Evolutionary conservation across 2,113 vertebrate species (phyloP).

Genomic region (Cryptomyrus ogoouensis): DNA sequence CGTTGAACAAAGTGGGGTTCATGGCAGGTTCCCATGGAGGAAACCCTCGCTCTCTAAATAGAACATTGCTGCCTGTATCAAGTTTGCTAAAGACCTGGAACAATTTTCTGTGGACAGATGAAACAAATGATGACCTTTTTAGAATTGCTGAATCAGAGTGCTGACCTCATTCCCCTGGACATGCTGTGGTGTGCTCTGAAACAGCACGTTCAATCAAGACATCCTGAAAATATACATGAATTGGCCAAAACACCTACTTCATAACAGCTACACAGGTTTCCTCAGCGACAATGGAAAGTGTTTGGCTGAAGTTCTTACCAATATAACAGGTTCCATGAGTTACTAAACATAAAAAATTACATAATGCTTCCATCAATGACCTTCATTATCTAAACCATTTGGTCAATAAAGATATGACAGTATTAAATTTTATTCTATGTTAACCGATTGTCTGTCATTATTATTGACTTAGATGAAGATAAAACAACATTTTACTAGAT

Average conservation of each 20-base stretch:
- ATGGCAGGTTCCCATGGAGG: background rate
- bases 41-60: background rate
- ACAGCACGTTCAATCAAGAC: background rate
- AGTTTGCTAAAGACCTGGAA: background rate
- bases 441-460: background rate
- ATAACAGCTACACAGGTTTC: background rate
- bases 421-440: background rate
- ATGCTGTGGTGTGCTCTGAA: background rate
- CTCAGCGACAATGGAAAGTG: background rate
- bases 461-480: background rate
- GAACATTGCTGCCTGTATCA: background rate
- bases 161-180: background rate
- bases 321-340: background rate
- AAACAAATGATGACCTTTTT: background rate
- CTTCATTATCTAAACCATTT: background rate
- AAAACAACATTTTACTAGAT: background rate
- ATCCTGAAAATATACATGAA: background rate
- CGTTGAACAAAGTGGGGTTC: background rate
- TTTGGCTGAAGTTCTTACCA: background rate
- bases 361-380: background rate
- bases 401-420: background rate
- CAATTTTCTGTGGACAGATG: background rate
- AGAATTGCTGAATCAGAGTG: background rate
- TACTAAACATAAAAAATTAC: background rate
- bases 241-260: background rate